phyloP scores from a whole-genome alignment of 2,113 vertebrate genomes.

The Pao palembangensis region DNA sequence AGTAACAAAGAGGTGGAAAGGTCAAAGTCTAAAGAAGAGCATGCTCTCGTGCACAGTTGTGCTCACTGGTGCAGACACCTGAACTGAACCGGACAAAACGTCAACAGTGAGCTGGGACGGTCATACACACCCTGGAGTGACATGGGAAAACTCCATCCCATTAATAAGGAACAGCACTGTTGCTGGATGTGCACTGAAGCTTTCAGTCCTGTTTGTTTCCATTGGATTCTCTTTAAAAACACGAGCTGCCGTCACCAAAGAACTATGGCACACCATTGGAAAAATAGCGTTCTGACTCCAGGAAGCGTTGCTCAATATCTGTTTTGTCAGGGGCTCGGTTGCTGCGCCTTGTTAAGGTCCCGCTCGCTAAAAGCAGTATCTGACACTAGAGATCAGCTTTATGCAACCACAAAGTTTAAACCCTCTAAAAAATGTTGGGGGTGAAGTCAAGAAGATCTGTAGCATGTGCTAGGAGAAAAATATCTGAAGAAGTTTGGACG shows the following conservation, averaged over 20 bases:
- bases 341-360: constrained; percentile 43
- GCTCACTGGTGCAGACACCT: constrained; percentile 25
- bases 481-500: constrained; percentile 1
- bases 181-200: constrained; percentile 24
- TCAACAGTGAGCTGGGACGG: constrained; percentile 1
- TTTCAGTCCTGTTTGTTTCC: constrained; percentile 41
- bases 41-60: constrained; percentile 17
- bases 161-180: constrained; percentile 38
- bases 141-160: constrained; percentile 35
- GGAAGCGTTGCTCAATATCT: constrained; percentile 50
- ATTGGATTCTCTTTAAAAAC: constrained; percentile 50
- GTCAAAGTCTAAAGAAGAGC: constrained; percentile 45
- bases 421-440: constrained; percentile 10
- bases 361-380: constrained; percentile 38
- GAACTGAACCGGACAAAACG: constrained; percentile 19
- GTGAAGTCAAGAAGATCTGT: constrained; percentile 29
- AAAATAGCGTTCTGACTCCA: constrained; percentile 43
- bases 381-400: constrained; percentile 26
- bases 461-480: constrained; percentile 18
- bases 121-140: constrained; percentile 20
- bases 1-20: constrained; percentile 39
- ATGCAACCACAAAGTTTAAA: constrained; percentile 29
- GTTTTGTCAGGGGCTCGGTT: constrained; percentile 19
- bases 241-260: constrained; percentile 18
- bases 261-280: constrained; percentile 27